Evolutionary conservation across 2,113 vertebrate genomes (phyloP).

Genomic region (Cochlearius cochlearius): DNA sequence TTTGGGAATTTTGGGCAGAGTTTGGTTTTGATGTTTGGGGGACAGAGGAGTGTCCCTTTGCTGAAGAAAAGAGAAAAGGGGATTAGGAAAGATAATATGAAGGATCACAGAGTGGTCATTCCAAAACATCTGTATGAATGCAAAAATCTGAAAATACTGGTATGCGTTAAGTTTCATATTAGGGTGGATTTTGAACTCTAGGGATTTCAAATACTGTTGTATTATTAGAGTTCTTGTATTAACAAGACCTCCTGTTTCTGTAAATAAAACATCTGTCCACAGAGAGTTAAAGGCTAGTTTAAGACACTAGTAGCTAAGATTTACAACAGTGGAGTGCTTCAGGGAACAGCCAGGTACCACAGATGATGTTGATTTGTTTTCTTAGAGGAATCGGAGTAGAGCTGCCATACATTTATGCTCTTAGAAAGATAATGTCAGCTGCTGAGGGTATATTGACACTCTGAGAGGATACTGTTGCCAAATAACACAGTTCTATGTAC

Average conservation of each 20-base stretch:
- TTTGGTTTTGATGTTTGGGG: not conserved
- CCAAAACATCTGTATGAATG: not conserved
- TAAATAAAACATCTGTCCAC: not conserved
- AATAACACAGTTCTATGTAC: not conserved
- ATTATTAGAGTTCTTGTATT: not conserved
- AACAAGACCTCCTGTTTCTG: not conserved
- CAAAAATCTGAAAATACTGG: not conserved
- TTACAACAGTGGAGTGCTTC: not conserved
- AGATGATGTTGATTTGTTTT: not conserved
- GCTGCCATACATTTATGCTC: not conserved
- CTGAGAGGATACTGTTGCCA: not conserved
- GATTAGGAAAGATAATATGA: not conserved
- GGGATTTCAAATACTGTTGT: not conserved
- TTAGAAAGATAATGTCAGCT: not conserved
- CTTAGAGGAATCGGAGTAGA: not conserved
- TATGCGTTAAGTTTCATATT: not conserved
- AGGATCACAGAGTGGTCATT: not conserved
- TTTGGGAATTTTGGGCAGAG: not conserved
- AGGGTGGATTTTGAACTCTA: not conserved
- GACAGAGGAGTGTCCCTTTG: not conserved
- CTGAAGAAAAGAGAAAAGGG: not conserved
- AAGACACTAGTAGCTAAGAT: not conserved
- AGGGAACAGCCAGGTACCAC: not conserved
- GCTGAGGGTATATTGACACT: not conserved
- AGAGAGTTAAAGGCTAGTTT: not conserved